phyloP scores from a whole-genome alignment of 2,113 vertebrate species.

The Heteronetta atricapilla region DNA sequence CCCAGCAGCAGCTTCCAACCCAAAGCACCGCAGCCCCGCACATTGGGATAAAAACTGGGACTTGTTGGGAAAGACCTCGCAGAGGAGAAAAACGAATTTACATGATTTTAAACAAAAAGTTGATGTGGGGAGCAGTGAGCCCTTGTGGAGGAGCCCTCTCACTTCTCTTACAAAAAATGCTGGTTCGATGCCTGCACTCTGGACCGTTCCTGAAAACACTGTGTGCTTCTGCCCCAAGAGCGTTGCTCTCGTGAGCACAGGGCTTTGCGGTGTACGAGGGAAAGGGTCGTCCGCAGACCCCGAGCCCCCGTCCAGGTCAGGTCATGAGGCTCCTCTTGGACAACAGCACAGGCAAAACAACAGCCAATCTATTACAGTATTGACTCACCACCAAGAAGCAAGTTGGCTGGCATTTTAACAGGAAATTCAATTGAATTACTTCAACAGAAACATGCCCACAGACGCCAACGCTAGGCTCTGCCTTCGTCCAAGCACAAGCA shows the following conservation, averaged over 20 bases:
- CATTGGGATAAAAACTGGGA: not conserved
- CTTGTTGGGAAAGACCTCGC: not conserved
- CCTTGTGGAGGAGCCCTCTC: not conserved
- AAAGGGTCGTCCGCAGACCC: not conserved
- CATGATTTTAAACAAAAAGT: not conserved
- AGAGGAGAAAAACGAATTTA: not conserved
- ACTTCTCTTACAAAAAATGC: not conserved
- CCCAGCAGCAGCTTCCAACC: not conserved
- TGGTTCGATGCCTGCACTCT: not conserved
- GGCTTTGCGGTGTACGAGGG: fast-evolving
- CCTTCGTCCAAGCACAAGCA: fast-evolving
- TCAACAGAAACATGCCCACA: constrained; percentile 2
- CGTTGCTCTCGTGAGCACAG: fast-evolving
- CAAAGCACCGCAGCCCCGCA: not conserved
- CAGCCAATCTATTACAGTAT: not conserved
- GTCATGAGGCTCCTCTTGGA: not conserved
- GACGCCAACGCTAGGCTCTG: constrained; percentile 13
- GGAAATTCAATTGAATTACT: constrained; percentile 14
- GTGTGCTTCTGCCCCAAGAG: not conserved
- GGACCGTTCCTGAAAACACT: not conserved
- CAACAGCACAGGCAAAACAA: not conserved
- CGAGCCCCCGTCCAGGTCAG: not conserved
- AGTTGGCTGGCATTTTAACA: constrained; percentile 36
- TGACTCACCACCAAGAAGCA: not conserved
- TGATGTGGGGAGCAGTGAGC: not conserved